Percentiles rank a stretch among this genome's conserved stretches.
phyloP scores from a whole-genome alignment of 2,888 invertebrate species.

The Eupithecia exiguata region DNA sequence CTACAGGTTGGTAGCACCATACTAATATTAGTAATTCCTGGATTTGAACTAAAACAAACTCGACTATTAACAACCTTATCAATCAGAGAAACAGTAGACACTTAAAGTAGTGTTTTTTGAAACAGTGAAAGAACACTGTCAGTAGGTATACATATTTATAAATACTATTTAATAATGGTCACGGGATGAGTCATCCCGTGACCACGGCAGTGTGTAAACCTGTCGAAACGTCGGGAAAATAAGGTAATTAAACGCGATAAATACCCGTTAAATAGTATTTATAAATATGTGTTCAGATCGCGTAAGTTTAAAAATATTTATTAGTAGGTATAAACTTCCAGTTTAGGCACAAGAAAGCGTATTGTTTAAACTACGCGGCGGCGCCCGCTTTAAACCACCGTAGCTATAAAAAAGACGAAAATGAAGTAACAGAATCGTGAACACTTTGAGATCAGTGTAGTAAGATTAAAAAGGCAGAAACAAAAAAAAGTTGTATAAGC shows the following conservation, averaged over 20 bases:
- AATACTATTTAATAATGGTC: too few relatives aligned
- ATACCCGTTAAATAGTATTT: too few relatives aligned
- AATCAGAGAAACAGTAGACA: not conserved
- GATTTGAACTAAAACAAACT: slow-evolving; percentile 17
- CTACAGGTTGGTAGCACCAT: slow-evolving; percentile 27
- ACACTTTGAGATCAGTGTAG: slow-evolving; percentile 20
- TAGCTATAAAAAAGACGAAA: not conserved
- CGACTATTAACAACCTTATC: not conserved
- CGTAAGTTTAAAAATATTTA: too few relatives aligned
- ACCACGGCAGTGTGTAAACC: too few relatives aligned
- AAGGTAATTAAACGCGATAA: too few relatives aligned
- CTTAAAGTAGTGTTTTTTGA: not conserved
- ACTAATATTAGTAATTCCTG: slow-evolving; percentile 10
- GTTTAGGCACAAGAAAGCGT: not conserved
- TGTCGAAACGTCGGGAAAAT: too few relatives aligned
- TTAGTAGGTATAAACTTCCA: too few relatives aligned
- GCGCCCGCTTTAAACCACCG: not conserved
- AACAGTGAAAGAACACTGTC: not conserved
- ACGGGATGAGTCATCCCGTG: too few relatives aligned
- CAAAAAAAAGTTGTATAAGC: slow-evolving; percentile 36
- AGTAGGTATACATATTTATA: too few relatives aligned
- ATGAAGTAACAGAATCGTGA: not conserved
- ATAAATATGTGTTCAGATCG: too few relatives aligned
- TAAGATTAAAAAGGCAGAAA: not conserved
- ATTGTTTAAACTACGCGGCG: not conserved